Percentiles rank a stretch among this genome's conserved stretches.
phyloP scores from a whole-genome alignment of 2,113 vertebrate genomes.

The Oncorhynchus clarkii region DNA sequence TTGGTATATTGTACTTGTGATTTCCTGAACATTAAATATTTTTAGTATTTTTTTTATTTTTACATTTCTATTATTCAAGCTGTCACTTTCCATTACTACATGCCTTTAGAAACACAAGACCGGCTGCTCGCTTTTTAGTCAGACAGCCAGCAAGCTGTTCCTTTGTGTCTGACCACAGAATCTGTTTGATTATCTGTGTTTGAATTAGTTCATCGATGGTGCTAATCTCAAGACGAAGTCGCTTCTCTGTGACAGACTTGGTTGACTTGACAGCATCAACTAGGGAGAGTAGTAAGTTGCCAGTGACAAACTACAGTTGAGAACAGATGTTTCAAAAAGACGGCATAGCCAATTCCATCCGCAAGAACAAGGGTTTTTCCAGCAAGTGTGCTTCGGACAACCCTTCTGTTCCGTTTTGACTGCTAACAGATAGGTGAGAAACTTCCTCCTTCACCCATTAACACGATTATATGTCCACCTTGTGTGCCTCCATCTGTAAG shows the following conservation, averaged over 20 bases:
- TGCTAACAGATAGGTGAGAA: constrained; percentile 27
- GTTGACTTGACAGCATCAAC: constrained; percentile 5
- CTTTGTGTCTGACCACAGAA: too few relatives aligned
- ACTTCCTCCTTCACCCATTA: constrained; percentile 12
- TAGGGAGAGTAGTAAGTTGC: constrained; percentile 3
- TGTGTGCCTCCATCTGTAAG: constrained; percentile 15
- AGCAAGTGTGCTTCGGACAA: constrained; percentile 18
- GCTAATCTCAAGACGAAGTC: background rate
- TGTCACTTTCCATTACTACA: too few relatives aligned
- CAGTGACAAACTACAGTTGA: background rate
- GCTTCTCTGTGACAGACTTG: constrained; percentile 12
- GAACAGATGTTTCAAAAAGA: constrained; percentile 16
- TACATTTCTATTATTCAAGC: too few relatives aligned
- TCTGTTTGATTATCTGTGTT: background rate
- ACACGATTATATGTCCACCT: constrained; percentile 10
- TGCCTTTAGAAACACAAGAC: too few relatives aligned
- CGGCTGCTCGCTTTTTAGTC: too few relatives aligned
- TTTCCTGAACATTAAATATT: too few relatives aligned
- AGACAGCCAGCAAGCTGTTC: too few relatives aligned
- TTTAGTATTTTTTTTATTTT: too few relatives aligned
- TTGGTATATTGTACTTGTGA: too few relatives aligned
- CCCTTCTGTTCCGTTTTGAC: constrained; percentile 14
- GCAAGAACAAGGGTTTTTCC: constrained; percentile 20
- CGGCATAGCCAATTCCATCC: constrained; percentile 17
- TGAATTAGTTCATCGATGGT: constrained; percentile 5